phyloP scores from a whole-genome alignment of 2,888 invertebrate species.

The Scaptomyza caliginosa region DNA sequence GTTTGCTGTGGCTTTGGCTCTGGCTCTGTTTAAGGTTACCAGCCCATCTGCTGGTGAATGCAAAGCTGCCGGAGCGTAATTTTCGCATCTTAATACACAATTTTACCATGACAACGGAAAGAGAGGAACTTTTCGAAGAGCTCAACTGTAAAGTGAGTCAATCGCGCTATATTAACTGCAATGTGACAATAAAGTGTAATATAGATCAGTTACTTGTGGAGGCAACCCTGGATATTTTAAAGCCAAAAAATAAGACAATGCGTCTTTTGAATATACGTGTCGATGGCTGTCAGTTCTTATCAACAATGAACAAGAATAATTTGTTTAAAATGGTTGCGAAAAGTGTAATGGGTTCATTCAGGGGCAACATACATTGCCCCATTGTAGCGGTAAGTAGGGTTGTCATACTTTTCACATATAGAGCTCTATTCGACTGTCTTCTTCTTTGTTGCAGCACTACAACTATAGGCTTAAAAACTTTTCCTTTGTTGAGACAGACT shows the following conservation, averaged over 20 bases:
- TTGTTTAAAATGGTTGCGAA: constrained; percentile 18
- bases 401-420: no score
- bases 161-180: constrained; percentile 12
- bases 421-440: no score
- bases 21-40: constrained; percentile 12
- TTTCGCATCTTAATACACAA: constrained; percentile 31
- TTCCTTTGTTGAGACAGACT: constrained; percentile 8
- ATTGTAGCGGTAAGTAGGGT: constrained; percentile 29
- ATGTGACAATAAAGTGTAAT: constrained; percentile 13
- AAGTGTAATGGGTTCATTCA: constrained; percentile 5
- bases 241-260: background rate
- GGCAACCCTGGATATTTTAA: constrained; percentile 14
- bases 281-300: constrained; percentile 32
- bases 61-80: background rate
- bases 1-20: constrained; percentile 10
- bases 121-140: constrained; percentile 9
- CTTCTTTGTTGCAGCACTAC: constrained; percentile 11
- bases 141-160: constrained; percentile 7
- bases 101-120: background rate
- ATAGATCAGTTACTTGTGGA: constrained; percentile 6
- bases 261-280: constrained; percentile 24
- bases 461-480: constrained; percentile 24
- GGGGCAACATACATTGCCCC: constrained; percentile 23
- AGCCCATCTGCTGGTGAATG: background rate
- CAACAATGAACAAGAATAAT: constrained; percentile 16